Percentiles rank a stretch among this genome's conserved stretches.
Conservation (phyloP, 2,888 invertebrate genomes). For the Spodoptera picta region DNA sequence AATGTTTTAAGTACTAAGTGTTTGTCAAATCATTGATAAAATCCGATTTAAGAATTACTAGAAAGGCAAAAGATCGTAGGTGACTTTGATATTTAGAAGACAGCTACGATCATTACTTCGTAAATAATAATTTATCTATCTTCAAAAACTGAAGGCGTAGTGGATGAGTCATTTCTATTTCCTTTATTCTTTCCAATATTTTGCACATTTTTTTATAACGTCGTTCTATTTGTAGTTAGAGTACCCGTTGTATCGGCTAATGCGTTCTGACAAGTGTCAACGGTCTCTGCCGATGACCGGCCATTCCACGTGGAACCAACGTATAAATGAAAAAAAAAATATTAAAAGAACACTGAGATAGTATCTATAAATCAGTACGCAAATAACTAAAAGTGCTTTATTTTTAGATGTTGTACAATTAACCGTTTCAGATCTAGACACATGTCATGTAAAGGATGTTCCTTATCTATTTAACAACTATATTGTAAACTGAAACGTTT, state of each 20-base stretch:
- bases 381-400: conserved; percentile 30
- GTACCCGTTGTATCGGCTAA: conserved; percentile 47
- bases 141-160: not conserved
- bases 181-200: conserved; percentile 2
- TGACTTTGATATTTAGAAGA: too few species aligned
- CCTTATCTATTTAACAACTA: not conserved
- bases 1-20: too few species aligned
- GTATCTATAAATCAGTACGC: conserved; percentile 18
- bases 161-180: not conserved
- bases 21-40: too few species aligned
- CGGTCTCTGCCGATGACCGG: conserved; percentile 49
- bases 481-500: not conserved
- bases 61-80: too few species aligned
- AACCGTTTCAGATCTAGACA: not conserved
- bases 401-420: conserved; percentile 18
- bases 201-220: conserved; percentile 8
- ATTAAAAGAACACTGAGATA: conserved; percentile 7
- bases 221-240: conserved; percentile 23
- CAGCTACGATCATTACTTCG: too few species aligned
- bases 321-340: conserved; percentile 31
- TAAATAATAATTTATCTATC: too few species aligned
- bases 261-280: conserved; percentile 66
- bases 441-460: not conserved
- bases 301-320: conserved; percentile 21
- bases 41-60: too few species aligned